These are phyloP conservation scores for Apeira syringaria DNA, from an alignment of 2,888 invertebrate genomes.

Conservation along the genomic window DNA sequence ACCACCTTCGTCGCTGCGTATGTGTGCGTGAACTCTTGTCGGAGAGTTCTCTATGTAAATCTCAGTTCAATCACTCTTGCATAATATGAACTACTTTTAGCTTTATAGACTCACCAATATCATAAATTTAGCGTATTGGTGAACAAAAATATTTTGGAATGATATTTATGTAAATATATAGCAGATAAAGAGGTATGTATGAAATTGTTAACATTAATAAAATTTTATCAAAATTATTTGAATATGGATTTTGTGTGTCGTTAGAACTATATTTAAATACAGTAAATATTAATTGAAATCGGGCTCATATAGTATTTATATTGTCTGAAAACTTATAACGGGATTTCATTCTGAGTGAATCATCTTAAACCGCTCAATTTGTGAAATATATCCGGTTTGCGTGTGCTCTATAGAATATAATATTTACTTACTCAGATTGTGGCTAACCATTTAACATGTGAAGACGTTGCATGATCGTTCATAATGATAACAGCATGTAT, in stretches of 20 bases:
- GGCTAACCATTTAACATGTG: conserved; percentile 14
- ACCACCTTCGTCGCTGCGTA: conserved; percentile 19
- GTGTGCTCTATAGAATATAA: background rate
- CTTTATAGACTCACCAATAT: conserved; percentile 27
- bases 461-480: conserved; percentile 18
- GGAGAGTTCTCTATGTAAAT: conserved; percentile 3
- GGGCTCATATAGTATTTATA: conserved; percentile 20
- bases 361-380: conserved; percentile 5
- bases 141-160: conserved; percentile 67
- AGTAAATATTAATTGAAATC: conserved; percentile 6
- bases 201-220: conserved; percentile 67
- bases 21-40: conserved; percentile 15
- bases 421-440: conserved; percentile 1
- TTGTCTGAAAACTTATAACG: conserved; percentile 8
- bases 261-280: conserved; percentile 18
- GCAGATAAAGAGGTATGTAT: conserved; percentile 56
- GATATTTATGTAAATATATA: conserved; percentile 68
- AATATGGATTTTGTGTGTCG: conserved; percentile 26
- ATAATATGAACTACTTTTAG: conserved; percentile 23
- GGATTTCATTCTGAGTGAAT: conserved; percentile 1
- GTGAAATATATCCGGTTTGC: background rate
- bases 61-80: conserved; percentile 22
- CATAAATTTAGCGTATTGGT: conserved; percentile 46
- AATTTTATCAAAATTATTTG: conserved; percentile 56
- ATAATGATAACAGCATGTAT: conserved; percentile 22